Evolutionary conservation across 2,113 vertebrate genomes (phyloP), one percentile per base, ranked within the genome.

Genomic region (Strix aluco): DNA sequence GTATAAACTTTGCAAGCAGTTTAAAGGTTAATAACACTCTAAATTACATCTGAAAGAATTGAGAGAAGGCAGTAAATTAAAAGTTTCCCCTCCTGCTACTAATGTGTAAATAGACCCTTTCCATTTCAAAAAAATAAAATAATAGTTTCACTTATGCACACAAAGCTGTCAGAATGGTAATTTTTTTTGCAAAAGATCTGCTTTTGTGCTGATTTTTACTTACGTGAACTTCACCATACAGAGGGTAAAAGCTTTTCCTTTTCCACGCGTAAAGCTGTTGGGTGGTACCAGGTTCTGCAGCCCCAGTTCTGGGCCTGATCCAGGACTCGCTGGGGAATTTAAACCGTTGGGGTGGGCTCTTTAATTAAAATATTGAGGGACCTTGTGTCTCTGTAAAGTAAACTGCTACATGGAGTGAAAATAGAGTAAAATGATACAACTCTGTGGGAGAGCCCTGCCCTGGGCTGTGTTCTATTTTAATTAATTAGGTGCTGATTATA

Each of bases 111-210:
- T n/a, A 88, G 21, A 75, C 2, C 29, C 6, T 42, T 92, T 44
- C 49, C 16, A 1, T 40, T 67, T 30, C 0, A 26, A 63, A 71
- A 47, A 51, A 23, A 52, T 30, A 18, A 55, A 65, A 59, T 14
- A 44, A 9, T 30, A 13, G 15, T 65, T 92, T 34, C 3, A 1
- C 6, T 61, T 6, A 0, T 0, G 0, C 23, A 40, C 42, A 11
- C 23, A 59, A 47, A 81, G 57, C 49, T 75, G 42, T 29, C 30
- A 32, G 52, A 58, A 59, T 5, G 22, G 36, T 19, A 38, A 7
- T 44, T 66, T 75, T 44, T 71, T 38, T 7, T 7, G 9, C 27
- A 21, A 47, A 47, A 46, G 5, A 36, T 61, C 30, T 61, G 10
- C 16, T 52, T 80, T 65, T 65, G 19, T 16, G 36, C 14, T 36